These are phyloP conservation scores for Bothrops jararaca DNA, from an alignment of 2,113 vertebrate species.

Conservation along the genomic window DNA sequence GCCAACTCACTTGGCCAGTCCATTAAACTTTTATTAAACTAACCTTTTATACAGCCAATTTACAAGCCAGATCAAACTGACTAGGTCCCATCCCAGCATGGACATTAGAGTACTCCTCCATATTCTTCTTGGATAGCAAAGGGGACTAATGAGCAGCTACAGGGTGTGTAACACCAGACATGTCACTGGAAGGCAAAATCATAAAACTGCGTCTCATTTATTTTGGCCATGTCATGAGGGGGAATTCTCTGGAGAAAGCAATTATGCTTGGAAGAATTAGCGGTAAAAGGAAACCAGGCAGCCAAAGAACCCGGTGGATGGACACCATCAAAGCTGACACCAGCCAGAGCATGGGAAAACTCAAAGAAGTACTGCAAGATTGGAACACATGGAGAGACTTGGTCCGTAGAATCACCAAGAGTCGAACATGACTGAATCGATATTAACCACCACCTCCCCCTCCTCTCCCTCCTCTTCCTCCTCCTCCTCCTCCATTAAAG, in stretches of 20 bases:
- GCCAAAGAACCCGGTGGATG: not conserved
- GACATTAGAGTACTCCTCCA: too few relatives aligned
- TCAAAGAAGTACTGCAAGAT: not conserved
- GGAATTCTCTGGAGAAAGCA: not conserved
- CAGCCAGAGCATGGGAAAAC: not conserved
- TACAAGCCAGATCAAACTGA: too few relatives aligned
- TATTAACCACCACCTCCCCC: not conserved
- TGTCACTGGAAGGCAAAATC: too few relatives aligned
- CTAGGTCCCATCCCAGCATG: too few relatives aligned
- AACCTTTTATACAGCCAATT: too few relatives aligned
- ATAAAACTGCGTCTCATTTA: too few relatives aligned
- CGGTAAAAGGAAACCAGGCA: not conserved
- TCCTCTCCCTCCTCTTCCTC: not conserved
- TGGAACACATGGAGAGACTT: not conserved
- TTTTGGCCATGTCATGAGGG: too few relatives aligned
- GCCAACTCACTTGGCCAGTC: too few relatives aligned
- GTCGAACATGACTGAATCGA: not conserved
- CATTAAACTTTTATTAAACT: too few relatives aligned
- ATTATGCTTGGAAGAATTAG: not conserved
- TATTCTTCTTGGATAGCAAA: too few relatives aligned
- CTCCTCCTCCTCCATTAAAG: not conserved
- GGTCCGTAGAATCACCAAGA: not conserved
- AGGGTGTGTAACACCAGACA: too few relatives aligned
- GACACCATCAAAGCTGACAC: not conserved
- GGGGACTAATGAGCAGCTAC: too few relatives aligned